These are phyloP conservation scores for Agapornis roseicollis DNA, from an alignment of 2,113 vertebrate genomes.

Conservation along the genomic window DNA sequence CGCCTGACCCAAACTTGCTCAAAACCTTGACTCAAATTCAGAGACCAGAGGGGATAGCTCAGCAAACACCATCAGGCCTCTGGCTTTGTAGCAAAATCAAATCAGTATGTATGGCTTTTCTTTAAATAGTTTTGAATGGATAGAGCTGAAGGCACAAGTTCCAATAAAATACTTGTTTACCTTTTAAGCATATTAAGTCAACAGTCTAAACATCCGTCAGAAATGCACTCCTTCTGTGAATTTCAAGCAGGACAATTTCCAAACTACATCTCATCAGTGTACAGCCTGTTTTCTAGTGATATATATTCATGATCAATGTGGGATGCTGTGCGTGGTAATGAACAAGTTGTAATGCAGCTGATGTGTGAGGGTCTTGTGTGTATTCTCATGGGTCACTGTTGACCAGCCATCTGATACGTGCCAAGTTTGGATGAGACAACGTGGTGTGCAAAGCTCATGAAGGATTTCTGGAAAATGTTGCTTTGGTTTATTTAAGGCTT, in stretches of 20 bases:
- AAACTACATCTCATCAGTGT: conserved; percentile 14
- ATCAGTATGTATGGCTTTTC: background rate
- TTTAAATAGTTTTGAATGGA: background rate
- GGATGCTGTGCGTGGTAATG: conserved; percentile 62
- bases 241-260: conserved; percentile 28
- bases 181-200: background rate
- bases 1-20: background rate
- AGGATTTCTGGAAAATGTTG: background rate
- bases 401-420: conserved; percentile 43
- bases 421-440: background rate
- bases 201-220: background rate
- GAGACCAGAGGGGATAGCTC: background rate
- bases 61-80: background rate
- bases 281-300: conserved; percentile 39
- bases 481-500: background rate
- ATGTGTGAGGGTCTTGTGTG: conserved; percentile 33
- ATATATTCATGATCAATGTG: conserved; percentile 61
- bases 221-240: background rate
- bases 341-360: conserved; percentile 58
- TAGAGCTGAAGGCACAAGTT: background rate
- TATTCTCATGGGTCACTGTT: conserved; percentile 52
- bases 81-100: background rate
- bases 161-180: background rate
- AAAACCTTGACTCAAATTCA: background rate
- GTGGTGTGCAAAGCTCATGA: background rate